Conservation (phyloP, 2,888 invertebrate genomes). For the Shargacucullia verbasci region DNA sequence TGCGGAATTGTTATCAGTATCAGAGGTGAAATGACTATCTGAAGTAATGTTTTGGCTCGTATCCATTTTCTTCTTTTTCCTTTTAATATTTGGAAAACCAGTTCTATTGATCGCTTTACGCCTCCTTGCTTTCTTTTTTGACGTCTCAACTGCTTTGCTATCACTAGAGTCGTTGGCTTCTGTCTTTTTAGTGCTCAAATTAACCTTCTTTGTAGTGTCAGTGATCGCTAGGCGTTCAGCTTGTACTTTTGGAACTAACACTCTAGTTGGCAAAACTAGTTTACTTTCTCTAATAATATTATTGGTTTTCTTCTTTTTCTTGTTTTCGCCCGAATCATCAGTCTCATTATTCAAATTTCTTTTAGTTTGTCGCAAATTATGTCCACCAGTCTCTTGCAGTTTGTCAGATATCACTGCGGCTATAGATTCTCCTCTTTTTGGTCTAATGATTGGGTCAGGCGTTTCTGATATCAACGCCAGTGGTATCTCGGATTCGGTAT, state of each 20-base stretch:
- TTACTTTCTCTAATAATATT: conserved; percentile 85
- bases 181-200: conserved; percentile 68
- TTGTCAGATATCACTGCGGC: conserved; percentile 86
- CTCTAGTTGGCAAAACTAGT: conserved; percentile 80
- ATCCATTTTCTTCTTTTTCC: conserved; percentile 92
- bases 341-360: conserved; percentile 78
- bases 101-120: conserved; percentile 95
- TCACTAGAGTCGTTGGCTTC: conserved; percentile 69
- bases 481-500: conserved; percentile 82
- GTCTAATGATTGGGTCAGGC: conserved; percentile 78
- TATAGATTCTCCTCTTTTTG: conserved; percentile 84
- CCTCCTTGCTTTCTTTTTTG: conserved; percentile 88
- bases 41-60: conserved; percentile 67
- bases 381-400: conserved; percentile 83
- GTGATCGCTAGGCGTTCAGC: conserved; percentile 75
- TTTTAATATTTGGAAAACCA: conserved; percentile 95
- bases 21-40: conserved; percentile 79
- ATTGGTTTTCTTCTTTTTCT: conserved; percentile 81
- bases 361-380: conserved; percentile 84
- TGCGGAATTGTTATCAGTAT: conserved; percentile 82
- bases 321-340: conserved; percentile 79
- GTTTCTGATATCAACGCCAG: conserved; percentile 80
- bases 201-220: conserved; percentile 71
- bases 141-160: conserved; percentile 66
- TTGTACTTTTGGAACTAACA: conserved; percentile 80